These are phyloP conservation scores for Noctuana brunneofusca DNA, from an alignment of 2,888 invertebrate genomes.

Conservation along the genomic window DNA sequence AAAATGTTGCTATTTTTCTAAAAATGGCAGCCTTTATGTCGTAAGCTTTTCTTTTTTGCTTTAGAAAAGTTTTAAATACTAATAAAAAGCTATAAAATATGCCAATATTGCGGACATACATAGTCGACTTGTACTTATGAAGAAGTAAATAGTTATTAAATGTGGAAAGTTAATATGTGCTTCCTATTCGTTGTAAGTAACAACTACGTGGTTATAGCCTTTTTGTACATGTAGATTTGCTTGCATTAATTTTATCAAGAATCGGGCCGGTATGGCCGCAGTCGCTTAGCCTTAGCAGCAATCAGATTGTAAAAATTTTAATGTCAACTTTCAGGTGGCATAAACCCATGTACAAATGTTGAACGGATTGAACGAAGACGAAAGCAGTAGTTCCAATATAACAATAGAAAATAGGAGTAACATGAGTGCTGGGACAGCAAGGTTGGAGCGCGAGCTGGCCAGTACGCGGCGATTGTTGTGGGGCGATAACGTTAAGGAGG, in stretches of 20 bases:
- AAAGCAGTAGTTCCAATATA: constrained; percentile 52
- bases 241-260: constrained; percentile 40
- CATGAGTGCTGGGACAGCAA: constrained; percentile 69
- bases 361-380: constrained; percentile 55
- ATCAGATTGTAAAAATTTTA: constrained; percentile 22
- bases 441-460: constrained; percentile 84
- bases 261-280: constrained; percentile 39
- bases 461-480: constrained; percentile 91
- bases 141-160: constrained; percentile 54
- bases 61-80: constrained; percentile 69
- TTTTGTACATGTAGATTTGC: constrained; percentile 56
- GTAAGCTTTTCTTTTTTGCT: constrained; percentile 78
- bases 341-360: constrained; percentile 60
- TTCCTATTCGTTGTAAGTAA: constrained; percentile 68
- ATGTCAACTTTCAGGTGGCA: constrained; percentile 41
- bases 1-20: constrained; percentile 69
- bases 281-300: constrained; percentile 32
- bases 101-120: constrained; percentile 58
- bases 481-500: constrained; percentile 92
- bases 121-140: constrained; percentile 52
- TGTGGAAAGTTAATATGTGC: constrained; percentile 63
- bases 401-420: constrained; percentile 52
- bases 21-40: constrained; percentile 82
- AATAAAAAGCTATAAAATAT: constrained; percentile 65
- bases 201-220: constrained; percentile 73